A percentile compares a stretch with the other conserved stretches of the same genome.
These are phyloP conservation scores for Podarcis siculus DNA, from an alignment of 2,797 vertebrate genomes.

Conservation along the genomic window DNA sequence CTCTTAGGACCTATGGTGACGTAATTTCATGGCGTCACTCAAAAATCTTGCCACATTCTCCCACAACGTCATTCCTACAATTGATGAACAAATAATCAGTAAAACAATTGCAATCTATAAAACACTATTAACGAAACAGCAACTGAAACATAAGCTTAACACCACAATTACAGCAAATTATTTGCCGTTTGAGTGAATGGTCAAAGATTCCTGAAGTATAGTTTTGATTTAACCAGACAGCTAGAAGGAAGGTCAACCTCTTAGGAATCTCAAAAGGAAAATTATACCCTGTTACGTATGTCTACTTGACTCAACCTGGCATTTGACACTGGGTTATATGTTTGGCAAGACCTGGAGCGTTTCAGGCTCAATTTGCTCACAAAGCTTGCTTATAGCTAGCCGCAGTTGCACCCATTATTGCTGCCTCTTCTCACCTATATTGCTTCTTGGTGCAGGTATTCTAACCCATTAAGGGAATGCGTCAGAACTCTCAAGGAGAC, in stretches of 20 bases:
- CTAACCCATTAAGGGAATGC: neutral
- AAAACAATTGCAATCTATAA: too few relatives aligned
- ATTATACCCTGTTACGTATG: neutral
- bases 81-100: too few relatives aligned
- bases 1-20: too few relatives aligned
- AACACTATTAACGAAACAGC: too few relatives aligned
- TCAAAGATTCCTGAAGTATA: neutral
- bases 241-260: neutral
- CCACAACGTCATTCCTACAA: too few relatives aligned
- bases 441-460: neutral
- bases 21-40: too few relatives aligned
- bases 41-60: too few relatives aligned
- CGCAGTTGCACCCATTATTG: too few relatives aligned
- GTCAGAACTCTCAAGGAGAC: neutral
- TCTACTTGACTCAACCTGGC: neutral
- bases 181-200: neutral
- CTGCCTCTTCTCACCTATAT: neutral
- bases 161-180: too few relatives aligned
- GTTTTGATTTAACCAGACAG: constrained; percentile 1
- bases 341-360: neutral
- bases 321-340: neutral
- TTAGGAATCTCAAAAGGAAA: neutral
- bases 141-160: too few relatives aligned
- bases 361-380: neutral
- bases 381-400: neutral